Percentiles rank a stretch among this genome's conserved stretches.
Conservation (phyloP, 2,888 invertebrate species). For the Junonia oenone region DNA sequence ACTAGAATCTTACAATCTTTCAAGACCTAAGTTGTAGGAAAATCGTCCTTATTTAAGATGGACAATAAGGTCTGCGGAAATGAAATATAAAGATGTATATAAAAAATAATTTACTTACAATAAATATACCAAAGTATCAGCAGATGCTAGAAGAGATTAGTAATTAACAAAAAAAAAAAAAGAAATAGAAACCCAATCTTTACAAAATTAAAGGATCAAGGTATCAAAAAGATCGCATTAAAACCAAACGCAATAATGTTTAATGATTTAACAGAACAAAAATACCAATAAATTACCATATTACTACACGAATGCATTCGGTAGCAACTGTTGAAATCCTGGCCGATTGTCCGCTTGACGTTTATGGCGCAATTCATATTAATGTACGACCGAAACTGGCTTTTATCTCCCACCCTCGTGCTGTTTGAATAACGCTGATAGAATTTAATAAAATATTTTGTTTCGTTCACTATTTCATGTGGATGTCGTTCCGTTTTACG, state of each 20-base stretch:
- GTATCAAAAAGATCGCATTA: too few relatives aligned
- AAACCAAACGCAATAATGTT: background rate
- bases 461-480: background rate
- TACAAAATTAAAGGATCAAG: background rate
- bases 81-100: too few relatives aligned
- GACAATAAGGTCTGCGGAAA: too few relatives aligned
- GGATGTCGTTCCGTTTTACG: background rate
- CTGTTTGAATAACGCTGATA: background rate
- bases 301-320: constrained; percentile 11
- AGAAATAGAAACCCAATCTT: too few relatives aligned
- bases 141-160: too few relatives aligned
- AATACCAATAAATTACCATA: constrained; percentile 16
- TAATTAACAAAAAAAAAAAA: too few relatives aligned
- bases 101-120: too few relatives aligned
- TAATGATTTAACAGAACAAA: constrained; percentile 4
- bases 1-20: too few relatives aligned
- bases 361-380: constrained; percentile 54
- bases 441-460: background rate
- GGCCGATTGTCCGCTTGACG: constrained; percentile 50
- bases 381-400: constrained; percentile 12
- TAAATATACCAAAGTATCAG: too few relatives aligned
- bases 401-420: background rate
- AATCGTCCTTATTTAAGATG: too few relatives aligned
- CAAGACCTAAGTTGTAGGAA: too few relatives aligned
- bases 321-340: constrained; percentile 18